A percentile compares a stretch with the other conserved stretches of the same genome.
Evolutionary conservation across 37 sponge, comb jelly and placozoan species (phyloP).

Genomic region (Ephydatia muelleri): DNA sequence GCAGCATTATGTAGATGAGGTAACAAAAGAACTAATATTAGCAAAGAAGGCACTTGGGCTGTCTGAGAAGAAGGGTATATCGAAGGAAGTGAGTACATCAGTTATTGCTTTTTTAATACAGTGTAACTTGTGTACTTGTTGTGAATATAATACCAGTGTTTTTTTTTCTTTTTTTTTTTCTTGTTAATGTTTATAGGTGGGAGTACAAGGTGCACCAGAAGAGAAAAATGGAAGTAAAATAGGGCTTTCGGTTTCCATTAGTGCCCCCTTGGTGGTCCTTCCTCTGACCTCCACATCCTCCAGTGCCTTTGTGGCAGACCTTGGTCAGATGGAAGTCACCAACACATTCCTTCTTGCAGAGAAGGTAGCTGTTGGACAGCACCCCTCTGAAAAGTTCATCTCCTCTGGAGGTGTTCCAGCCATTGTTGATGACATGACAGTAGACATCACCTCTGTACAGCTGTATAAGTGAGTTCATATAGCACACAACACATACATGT

Average conservation of each 20-base stretch:
- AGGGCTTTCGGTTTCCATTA: constrained; percentile 28
- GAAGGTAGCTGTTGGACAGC: constrained; percentile 1
- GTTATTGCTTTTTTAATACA: too few relatives aligned
- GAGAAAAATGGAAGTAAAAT: constrained; percentile 43
- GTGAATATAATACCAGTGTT: background rate
- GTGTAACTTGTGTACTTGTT: background rate
- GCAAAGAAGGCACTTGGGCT: background rate
- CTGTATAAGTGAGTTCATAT: constrained; percentile 26
- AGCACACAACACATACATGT: too few relatives aligned
- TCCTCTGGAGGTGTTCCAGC: constrained; percentile 21
- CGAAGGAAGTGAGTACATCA: background rate
- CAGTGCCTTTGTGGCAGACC: constrained; percentile 48
- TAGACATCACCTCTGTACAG: constrained; percentile 34
- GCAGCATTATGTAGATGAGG: background rate
- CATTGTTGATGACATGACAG: constrained; percentile 41
- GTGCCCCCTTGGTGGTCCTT: constrained; percentile 38
- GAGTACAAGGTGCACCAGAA: background rate
- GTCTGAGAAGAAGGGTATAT: background rate
- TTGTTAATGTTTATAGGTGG: background rate
- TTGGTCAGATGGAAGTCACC: constrained; percentile 39
- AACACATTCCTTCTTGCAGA: constrained; percentile 34
- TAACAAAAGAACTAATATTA: background rate
- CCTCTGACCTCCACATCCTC: constrained; percentile 40
- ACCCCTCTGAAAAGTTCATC: background rate
- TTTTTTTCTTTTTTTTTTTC: background rate